Conservation (phyloP, 2,888 invertebrate species). For the Eristalis arbustorum region DNA sequence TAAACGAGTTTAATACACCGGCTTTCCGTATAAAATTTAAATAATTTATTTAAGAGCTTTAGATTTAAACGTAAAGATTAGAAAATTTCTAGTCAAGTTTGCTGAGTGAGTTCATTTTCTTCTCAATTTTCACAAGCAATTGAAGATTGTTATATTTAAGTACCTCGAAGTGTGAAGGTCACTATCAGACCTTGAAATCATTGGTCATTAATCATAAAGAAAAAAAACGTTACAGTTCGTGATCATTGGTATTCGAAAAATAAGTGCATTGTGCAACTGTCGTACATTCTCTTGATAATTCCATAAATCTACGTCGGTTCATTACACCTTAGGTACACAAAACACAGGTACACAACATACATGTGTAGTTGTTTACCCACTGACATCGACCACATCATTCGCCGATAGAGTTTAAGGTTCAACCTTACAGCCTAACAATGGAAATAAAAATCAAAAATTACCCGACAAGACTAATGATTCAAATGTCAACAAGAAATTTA, state of each 20-base stretch:
- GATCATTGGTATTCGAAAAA: not conserved
- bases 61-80: not conserved
- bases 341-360: not conserved
- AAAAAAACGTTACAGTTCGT: not conserved
- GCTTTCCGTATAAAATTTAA: slow-evolving; percentile 24
- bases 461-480: slow-evolving; percentile 8
- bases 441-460: not conserved
- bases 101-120: not conserved
- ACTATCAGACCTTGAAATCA: slow-evolving; percentile 9
- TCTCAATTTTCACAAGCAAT: not conserved
- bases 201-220: slow-evolving; percentile 3
- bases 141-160: not conserved
- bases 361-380: not conserved
- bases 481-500: slow-evolving; percentile 4
- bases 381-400: not conserved
- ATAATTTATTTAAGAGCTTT: not conserved
- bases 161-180: slow-evolving; percentile 4
- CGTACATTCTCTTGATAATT: not conserved
- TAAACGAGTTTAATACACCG: slow-evolving; percentile 1
- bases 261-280: not conserved
- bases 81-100: not conserved
- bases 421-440: not conserved
- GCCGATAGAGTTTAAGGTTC: not conserved
- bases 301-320: slow-evolving; percentile 8
- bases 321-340: slow-evolving; percentile 1